Evolutionary conservation across 2,113 vertebrate species (phyloP), one percentile per base, ranked within the genome.

Genomic region (Pseudorhombus dupliciocellatus): DNA sequence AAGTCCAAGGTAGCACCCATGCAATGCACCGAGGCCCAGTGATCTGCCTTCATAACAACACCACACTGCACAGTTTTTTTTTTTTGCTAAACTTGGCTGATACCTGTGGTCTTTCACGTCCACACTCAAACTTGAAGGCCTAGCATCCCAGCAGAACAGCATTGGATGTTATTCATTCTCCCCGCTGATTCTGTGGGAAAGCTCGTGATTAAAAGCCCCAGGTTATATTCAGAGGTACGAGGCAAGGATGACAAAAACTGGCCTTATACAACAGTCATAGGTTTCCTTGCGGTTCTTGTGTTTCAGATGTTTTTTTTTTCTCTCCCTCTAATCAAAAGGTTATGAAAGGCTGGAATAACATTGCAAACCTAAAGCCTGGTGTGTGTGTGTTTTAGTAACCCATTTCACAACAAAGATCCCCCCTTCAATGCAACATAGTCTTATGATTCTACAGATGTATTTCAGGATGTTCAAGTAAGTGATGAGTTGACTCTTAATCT

Each of bases 171-270:
- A 71, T 83, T 71, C 50, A 40, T 61, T 79, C 54, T 75, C 66
- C 63, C 51, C 16, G 9, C 65, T 37, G 42, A 66, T 85, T 71
- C 18, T 77, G 81, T 90, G 89, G 81, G 61, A 80, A 77, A 90
- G 65, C 89, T 88, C 73, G 88, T 90, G 88, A 90, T 87, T 53
- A 24, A 77, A 79, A 82, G 73, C 87, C 85, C n/a, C 42, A 63
- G 83, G 89, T 83, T 84, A 73, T 69, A 55, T 66, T 59, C 51
- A 63, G 77, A 83, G 65, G 77, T 73, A 63, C 54, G 31, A 78
- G 7, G 48, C 12, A 40, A 55, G 14, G 69, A 75, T 61, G 69
- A 82, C 52, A 73, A 72, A 58, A 83, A 61, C 42, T 18, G 57
- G 48, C 51, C 70, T 86, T 71, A 50, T 69, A 66, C 77, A 86